A percentile compares a stretch with the other conserved stretches of the same genome.
Conservation (phyloP, 2,888 invertebrate genomes). For the Cheilosia pagana region DNA sequence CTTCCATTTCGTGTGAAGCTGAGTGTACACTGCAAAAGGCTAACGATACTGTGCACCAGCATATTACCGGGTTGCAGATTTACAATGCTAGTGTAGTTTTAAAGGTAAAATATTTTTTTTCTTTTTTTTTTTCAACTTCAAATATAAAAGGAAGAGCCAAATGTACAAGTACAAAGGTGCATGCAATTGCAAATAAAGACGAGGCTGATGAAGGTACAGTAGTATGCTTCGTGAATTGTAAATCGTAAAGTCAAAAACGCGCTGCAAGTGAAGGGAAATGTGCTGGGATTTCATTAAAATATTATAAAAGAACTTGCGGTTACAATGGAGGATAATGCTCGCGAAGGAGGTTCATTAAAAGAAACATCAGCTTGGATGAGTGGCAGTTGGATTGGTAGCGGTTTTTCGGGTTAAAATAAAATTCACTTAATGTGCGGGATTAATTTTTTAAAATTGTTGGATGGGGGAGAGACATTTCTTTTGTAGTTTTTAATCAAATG, state of each 20-base stretch:
- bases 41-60: constrained; percentile 26
- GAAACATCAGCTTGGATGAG: too few relatives aligned
- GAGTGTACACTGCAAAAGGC: constrained; percentile 18
- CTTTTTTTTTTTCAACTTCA: neutral
- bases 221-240: constrained; percentile 47
- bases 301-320: constrained; percentile 19
- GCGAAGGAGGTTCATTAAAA: too few relatives aligned
- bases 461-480: too few relatives aligned
- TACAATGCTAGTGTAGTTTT: constrained; percentile 17
- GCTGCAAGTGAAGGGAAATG: constrained; percentile 20
- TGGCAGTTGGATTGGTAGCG: neutral
- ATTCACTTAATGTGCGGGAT: too few relatives aligned
- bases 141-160: constrained; percentile 1
- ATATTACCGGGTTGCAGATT: constrained; percentile 28
- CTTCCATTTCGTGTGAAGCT: constrained; percentile 40
- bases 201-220: neutral
- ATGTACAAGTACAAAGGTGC: constrained; percentile 36
- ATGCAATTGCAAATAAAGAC: constrained; percentile 42
- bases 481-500: too few relatives aligned
- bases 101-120: constrained; percentile 39
- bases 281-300: constrained; percentile 52
- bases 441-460: too few relatives aligned
- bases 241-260: constrained; percentile 58
- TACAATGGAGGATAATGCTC: neutral
- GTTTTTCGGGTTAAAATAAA: too few relatives aligned